Evolutionary conservation across 2,797 vertebrate species (phyloP).

Genomic region (Enteromius radiatus): DNA sequence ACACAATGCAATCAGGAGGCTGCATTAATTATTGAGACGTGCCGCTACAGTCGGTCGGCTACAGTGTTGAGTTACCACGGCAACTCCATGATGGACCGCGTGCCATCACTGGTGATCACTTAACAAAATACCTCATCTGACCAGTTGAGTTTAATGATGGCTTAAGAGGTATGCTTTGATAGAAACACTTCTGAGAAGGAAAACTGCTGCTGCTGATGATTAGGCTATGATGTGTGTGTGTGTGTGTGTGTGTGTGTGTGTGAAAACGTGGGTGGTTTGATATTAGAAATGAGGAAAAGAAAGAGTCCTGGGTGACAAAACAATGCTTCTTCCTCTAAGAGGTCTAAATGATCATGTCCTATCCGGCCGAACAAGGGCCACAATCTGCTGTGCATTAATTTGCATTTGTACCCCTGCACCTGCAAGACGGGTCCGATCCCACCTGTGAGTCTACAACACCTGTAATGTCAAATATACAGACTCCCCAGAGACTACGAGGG

Average conservation of each 20-base stretch:
- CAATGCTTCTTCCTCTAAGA: not conserved
- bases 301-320: not conserved
- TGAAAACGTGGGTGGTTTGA: not conserved
- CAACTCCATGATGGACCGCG: conserved; percentile 19
- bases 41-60: conserved; percentile 21
- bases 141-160: not conserved
- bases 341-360: conserved; percentile 19
- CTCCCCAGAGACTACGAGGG: not conserved
- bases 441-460: conserved; percentile 15
- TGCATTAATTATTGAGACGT: conserved; percentile 46
- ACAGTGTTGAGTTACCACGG: conserved; percentile 46
- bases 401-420: conserved; percentile 19
- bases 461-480: conserved; percentile 18
- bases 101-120: conserved; percentile 34
- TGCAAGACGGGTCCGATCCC: not conserved
- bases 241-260: not conserved
- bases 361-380: not conserved
- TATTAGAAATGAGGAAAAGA: not conserved
- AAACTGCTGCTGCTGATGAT: not conserved
- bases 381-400: conserved; percentile 43
- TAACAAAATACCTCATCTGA: not conserved
- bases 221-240: not conserved
- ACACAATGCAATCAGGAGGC: conserved; percentile 30
- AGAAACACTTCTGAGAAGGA: conserved; percentile 2
- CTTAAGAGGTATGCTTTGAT: not conserved